These are phyloP conservation scores for Zaprionus ornatus DNA, from an alignment of 1,140 invertebrate genomes.

Conservation along the genomic window DNA sequence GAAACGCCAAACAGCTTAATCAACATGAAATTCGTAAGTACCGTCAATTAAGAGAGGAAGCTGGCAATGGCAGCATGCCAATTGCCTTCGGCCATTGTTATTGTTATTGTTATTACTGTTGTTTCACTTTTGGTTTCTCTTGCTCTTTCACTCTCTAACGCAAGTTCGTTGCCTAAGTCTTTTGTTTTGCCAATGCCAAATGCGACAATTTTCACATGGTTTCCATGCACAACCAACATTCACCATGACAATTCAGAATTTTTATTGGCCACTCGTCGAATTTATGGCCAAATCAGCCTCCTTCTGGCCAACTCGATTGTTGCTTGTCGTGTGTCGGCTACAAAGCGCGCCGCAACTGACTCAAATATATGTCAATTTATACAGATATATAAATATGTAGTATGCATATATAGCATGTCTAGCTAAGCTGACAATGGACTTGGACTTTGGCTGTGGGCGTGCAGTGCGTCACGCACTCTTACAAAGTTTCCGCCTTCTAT, in stretches of 20 bases:
- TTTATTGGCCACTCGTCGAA: constrained; percentile 73
- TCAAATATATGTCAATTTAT: constrained; percentile 4
- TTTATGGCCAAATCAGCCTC: constrained; percentile 48
- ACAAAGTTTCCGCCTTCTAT: constrained; percentile 22
- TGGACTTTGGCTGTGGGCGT: constrained; percentile 30
- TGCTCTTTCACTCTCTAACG: constrained; percentile 17
- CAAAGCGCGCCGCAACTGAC: constrained; percentile 34
- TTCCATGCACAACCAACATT: constrained; percentile 48
- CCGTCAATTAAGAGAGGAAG: constrained; percentile 22
- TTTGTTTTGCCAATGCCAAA: constrained; percentile 58
- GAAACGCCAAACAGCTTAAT: constrained; percentile 48
- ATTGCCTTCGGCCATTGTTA: constrained; percentile 4
- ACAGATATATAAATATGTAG: constrained; percentile 1
- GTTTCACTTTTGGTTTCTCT: constrained; percentile 21
- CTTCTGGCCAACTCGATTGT: background rate
- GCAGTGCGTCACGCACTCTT: constrained; percentile 23
- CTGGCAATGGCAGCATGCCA: constrained; percentile 2
- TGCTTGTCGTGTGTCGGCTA: constrained; percentile 52
- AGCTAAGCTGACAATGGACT: constrained; percentile 19
- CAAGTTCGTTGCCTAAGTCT: constrained; percentile 75
- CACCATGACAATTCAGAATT: constrained; percentile 52
- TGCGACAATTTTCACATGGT: constrained; percentile 53
- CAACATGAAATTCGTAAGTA: constrained; percentile 83
- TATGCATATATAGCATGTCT: constrained; percentile 10
- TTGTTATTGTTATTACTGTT: background rate